phyloP scores from a whole-genome alignment of 2,113 vertebrate genomes.

The Speoplatyrhinus poulsoni region DNA sequence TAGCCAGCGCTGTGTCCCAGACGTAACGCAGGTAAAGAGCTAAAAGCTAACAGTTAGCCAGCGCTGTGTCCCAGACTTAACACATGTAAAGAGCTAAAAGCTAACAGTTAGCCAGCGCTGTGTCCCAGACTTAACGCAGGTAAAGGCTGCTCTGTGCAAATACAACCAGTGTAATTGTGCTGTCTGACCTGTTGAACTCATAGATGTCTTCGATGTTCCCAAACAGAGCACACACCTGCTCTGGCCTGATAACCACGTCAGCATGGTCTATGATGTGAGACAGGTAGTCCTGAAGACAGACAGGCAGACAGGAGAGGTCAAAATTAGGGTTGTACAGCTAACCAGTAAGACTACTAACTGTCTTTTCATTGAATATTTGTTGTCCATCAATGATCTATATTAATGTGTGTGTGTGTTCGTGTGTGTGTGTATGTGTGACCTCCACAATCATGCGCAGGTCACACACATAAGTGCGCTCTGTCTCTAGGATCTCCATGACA shows the following conservation, averaged over 20 bases:
- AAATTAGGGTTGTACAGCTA: no score
- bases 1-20: no score
- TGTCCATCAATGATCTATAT: no score
- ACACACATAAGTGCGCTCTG: slow-evolving; percentile 88
- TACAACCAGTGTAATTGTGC: background rate
- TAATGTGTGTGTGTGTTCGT: no score
- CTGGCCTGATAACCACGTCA: slow-evolving; percentile 79
- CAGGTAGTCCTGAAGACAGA: slow-evolving; percentile 85
- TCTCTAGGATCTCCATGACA: slow-evolving; percentile 91
- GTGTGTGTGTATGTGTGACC: slow-evolving; percentile 60
- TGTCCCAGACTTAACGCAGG: no score
- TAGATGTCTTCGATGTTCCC: slow-evolving; percentile 91
- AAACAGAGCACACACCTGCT: slow-evolving; percentile 86
- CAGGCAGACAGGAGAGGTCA: background rate
- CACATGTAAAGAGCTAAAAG: no score
- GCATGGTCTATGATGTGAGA: slow-evolving; percentile 88
- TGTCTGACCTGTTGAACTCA: slow-evolving; percentile 83
- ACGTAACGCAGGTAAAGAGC: no score
- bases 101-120: no score
- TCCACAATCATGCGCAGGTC: slow-evolving; percentile 93
- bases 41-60: no score
- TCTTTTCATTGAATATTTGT: no score
- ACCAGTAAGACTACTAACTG: no score
- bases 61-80: no score
- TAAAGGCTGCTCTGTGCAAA: background rate